Evolutionary conservation across 2,113 vertebrate genomes (phyloP).

Genomic region (Dendrocopos noguchii): DNA sequence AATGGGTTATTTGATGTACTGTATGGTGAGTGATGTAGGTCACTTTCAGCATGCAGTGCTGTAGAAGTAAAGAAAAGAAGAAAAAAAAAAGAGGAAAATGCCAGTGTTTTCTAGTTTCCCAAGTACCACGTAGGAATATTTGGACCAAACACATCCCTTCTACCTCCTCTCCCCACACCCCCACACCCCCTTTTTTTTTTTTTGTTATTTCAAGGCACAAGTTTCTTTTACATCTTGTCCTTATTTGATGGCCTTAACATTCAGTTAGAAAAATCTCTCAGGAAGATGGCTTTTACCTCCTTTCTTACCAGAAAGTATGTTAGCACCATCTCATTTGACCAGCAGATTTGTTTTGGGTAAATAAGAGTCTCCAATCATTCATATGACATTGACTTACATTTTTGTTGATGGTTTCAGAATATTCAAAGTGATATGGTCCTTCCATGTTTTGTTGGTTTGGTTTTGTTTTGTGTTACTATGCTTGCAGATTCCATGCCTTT

Average conservation of each 20-base stretch:
- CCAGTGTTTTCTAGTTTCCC: not conserved
- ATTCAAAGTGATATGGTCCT: not conserved
- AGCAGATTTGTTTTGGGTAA: not conserved
- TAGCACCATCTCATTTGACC: not conserved
- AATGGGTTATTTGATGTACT: constrained; percentile 75
- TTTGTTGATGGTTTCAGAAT: not conserved
- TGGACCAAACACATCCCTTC: not conserved
- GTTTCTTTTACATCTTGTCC: not conserved
- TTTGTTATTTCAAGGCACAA: not conserved
- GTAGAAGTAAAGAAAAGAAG: constrained; percentile 42
- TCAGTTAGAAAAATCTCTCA: not conserved
- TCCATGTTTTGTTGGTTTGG: not conserved
- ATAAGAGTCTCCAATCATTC: not conserved
- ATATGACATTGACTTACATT: not conserved
- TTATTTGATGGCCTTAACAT: not conserved
- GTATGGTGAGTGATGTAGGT: constrained; percentile 69
- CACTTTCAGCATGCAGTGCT: constrained; percentile 67
- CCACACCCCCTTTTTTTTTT: not conserved
- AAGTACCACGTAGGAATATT: not conserved
- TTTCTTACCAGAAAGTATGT: not conserved
- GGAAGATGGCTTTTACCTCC: not conserved
- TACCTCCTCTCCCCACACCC: accelerated
- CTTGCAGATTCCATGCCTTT: not conserved
- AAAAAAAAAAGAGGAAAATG: constrained; percentile 12
- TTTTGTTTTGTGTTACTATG: not conserved